Conservation (phyloP, 2,888 invertebrate genomes). For the Aleiodes testaceus region DNA sequence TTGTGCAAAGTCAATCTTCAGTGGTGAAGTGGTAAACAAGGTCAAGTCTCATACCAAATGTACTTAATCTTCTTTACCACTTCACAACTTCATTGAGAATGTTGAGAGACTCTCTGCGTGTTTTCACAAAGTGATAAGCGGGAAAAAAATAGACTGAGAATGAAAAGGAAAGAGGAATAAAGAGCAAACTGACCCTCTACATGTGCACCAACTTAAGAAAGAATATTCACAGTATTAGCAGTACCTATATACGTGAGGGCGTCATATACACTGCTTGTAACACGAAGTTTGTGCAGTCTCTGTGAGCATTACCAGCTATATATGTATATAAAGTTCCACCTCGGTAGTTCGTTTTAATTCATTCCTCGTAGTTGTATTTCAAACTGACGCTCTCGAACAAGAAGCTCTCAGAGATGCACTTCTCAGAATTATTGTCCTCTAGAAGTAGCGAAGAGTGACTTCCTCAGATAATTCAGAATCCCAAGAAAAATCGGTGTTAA, state of each 20-base stretch:
- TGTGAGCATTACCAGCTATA: conserved; percentile 11
- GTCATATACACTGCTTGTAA: conserved; percentile 35
- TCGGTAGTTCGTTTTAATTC: conserved; percentile 49
- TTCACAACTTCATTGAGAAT: no score
- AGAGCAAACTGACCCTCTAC: conserved; percentile 14
- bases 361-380: conserved; percentile 38
- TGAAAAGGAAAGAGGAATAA: background rate
- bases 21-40: no score
- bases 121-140: no score
- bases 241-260: conserved; percentile 20
- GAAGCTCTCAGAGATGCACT: conserved; percentile 9
- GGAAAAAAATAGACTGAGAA: no score
- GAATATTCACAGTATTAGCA: conserved; percentile 6
- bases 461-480: background rate
- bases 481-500: background rate
- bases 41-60: no score
- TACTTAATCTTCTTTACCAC: no score
- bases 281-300: background rate
- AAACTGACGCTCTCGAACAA: conserved; percentile 8
- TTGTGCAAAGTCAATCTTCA: no score
- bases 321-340: conserved; percentile 39
- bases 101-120: background rate
- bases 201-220: conserved; percentile 28
- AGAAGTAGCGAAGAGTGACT: background rate
- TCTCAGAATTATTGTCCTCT: conserved; percentile 13